These are phyloP conservation scores for Grus americana DNA, from an alignment of 2,113 vertebrate genomes.

Conservation along the genomic window DNA sequence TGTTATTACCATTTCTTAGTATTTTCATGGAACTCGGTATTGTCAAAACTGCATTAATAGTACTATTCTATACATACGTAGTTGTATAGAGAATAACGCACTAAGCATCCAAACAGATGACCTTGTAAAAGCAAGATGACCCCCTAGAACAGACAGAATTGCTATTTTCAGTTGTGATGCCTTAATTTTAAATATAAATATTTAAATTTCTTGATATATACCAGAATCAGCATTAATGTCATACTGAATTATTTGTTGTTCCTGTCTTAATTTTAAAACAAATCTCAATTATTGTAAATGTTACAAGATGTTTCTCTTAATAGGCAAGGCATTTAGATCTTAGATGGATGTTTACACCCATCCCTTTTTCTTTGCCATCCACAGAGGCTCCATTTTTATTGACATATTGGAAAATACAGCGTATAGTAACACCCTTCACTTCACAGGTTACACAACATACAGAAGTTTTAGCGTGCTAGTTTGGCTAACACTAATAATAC, in stretches of 20 bases:
- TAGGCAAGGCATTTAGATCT: not conserved
- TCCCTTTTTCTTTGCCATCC: not conserved
- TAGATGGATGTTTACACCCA: not conserved
- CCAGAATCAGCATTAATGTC: not conserved
- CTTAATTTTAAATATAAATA: not conserved
- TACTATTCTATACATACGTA: not conserved
- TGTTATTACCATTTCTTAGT: not conserved
- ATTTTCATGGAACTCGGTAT: not conserved
- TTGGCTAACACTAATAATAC: not conserved
- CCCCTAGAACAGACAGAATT: not conserved
- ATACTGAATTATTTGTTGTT: not conserved
- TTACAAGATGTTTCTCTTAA: not conserved
- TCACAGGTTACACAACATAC: not conserved
- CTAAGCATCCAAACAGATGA: not conserved
- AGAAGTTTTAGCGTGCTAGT: not conserved
- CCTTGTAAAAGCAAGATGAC: not conserved
- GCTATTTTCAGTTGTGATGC: not conserved
- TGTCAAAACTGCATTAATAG: not conserved
- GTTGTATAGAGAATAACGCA: not conserved
- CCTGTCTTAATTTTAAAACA: not conserved
- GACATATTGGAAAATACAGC: not conserved
- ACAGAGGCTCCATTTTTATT: not conserved
- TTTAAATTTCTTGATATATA: not conserved
- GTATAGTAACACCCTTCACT: not conserved
- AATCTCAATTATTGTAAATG: rapidly evolving